Evolutionary conservation across 2,888 invertebrate species (phyloP).

Genomic region (Agrotis segetum): DNA sequence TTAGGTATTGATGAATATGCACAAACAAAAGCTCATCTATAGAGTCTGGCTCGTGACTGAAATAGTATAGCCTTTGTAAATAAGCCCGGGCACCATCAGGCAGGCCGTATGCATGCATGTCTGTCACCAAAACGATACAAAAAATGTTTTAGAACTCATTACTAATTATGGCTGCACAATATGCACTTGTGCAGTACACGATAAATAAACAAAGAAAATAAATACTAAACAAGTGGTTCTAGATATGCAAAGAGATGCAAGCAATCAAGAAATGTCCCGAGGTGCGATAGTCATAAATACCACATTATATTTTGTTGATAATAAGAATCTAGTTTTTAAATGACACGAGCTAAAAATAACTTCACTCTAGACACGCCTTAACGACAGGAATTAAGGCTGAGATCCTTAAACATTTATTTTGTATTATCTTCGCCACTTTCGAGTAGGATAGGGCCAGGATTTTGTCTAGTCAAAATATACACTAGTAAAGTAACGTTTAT

Average conservation of each 20-base stretch:
- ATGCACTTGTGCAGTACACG: neutral
- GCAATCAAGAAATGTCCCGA: conserved; percentile 26
- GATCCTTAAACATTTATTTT: neutral
- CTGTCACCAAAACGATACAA: no score
- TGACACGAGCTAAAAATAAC: conserved; percentile 32
- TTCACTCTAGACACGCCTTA: neutral
- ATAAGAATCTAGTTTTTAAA: conserved; percentile 33
- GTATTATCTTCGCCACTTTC: neutral
- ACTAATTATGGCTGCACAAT: no score
- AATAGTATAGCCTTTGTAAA: no score
- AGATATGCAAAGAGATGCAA: conserved; percentile 34
- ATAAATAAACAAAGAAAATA: conserved; percentile 15
- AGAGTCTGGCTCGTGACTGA: no score
- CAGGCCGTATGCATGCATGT: no score
- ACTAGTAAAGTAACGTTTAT: neutral
- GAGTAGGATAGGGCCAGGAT: no score
- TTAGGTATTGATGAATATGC: no score
- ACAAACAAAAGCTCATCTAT: no score
- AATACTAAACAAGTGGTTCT: neutral
- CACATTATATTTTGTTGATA: conserved; percentile 30
- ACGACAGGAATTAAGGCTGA: neutral
- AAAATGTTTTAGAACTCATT: no score
- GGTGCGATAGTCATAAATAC: conserved; percentile 31
- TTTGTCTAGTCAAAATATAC: no score
- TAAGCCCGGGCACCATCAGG: no score